These are phyloP conservation scores for Polypterus senegalus DNA, from an alignment of 2,113 vertebrate species.

Conservation along the genomic window DNA sequence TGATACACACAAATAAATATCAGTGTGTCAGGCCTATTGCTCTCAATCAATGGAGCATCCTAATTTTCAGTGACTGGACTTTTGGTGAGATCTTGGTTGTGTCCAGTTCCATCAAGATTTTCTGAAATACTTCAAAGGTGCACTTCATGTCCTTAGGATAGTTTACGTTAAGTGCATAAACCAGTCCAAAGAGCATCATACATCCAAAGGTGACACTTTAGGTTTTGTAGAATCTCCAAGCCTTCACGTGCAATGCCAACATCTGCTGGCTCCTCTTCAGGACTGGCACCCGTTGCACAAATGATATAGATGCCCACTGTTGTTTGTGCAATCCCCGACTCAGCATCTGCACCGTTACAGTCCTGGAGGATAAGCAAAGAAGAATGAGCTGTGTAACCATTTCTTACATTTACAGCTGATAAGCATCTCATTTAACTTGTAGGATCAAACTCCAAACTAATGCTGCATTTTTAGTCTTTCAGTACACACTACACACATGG, in stretches of 20 bases:
- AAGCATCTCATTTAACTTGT: background rate
- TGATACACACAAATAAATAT: no score
- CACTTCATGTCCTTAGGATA: background rate
- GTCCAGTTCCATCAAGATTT: background rate
- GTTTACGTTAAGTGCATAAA: background rate
- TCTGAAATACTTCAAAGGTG: conserved; percentile 1
- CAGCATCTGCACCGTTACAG: background rate
- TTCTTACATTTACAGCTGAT: background rate
- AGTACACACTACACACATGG: no score
- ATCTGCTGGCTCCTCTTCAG: background rate
- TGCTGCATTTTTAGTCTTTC: no score
- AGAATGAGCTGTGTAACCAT: background rate
- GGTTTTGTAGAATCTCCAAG: background rate
- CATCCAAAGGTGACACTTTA: background rate
- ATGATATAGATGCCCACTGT: background rate
- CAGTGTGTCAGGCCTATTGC: no score
- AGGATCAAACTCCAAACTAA: no score
- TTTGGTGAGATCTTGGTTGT: background rate
- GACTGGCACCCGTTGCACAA: background rate
- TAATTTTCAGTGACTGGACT: background rate
- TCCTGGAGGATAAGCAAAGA: background rate
- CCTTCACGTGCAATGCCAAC: background rate
- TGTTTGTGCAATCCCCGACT: background rate
- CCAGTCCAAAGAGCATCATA: background rate
- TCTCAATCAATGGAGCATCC: background rate